These are phyloP conservation scores for Digitonthophagus gazella DNA, from an alignment of 2,888 invertebrate species.

Conservation along the genomic window DNA sequence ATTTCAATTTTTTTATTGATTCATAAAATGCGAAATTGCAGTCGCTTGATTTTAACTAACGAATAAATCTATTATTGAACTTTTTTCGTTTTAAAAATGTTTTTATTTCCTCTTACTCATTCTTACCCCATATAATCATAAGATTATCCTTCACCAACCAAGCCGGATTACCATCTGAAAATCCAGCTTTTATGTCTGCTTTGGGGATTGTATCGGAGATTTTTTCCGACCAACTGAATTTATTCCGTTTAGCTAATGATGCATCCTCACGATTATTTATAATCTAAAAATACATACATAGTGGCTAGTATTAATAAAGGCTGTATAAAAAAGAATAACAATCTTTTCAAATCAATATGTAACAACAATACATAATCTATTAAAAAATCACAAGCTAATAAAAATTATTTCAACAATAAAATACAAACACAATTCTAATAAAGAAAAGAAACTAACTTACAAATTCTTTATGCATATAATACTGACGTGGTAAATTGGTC, in stretches of 20 bases:
- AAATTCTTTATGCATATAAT: conserved; percentile 37
- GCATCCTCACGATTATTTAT: conserved; percentile 34
- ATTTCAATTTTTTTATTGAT: too few species aligned
- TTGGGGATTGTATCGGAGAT: background rate
- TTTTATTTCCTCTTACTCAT: background rate
- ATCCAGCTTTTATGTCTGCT: conserved; percentile 20
- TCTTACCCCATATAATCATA: background rate
- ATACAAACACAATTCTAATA: too few species aligned
- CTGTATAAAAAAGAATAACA: background rate
- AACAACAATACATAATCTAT: too few species aligned
- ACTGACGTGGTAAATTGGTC: conserved; percentile 56
- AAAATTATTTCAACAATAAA: too few species aligned
- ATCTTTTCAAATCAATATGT: too few species aligned
- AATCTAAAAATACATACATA: conserved; percentile 28
- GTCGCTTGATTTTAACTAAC: too few species aligned
- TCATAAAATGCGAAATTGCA: too few species aligned
- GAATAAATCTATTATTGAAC: too few species aligned
- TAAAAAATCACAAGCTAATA: too few species aligned
- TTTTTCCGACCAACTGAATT: conserved; percentile 27
- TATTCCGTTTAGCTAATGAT: conserved; percentile 28
- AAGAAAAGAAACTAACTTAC: too few species aligned
- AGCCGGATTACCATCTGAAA: conserved; percentile 34
- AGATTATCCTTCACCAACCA: conserved; percentile 35
- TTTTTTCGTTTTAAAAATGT: background rate
- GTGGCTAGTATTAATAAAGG: background rate